Evolutionary conservation across 53 echinoderm and acorn worm genomes (phyloP).

Genomic region (Apostichopus leukothele): DNA sequence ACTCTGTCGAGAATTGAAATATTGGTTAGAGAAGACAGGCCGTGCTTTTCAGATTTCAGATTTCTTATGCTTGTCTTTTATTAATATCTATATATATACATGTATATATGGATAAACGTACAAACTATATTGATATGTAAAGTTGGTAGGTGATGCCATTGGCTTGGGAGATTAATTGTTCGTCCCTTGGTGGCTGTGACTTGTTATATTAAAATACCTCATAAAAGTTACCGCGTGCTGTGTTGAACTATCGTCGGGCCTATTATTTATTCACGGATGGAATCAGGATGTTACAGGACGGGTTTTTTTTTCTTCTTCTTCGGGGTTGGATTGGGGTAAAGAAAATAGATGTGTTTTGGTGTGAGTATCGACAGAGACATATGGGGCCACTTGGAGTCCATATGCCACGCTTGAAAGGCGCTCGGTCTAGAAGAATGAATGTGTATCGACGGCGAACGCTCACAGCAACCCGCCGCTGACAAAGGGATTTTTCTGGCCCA

Average conservation of each 20-base stretch:
- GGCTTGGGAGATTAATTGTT: conserved; percentile 25
- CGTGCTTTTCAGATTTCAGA: conserved; percentile 11
- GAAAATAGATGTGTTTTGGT: conserved; percentile 51
- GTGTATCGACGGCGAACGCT: conserved; percentile 59
- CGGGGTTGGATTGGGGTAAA: conserved; percentile 34
- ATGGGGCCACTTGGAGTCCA: conserved; percentile 80
- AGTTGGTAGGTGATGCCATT: background rate
- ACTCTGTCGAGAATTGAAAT: background rate
- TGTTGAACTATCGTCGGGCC: conserved; percentile 66
- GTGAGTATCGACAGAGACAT: conserved; percentile 86
- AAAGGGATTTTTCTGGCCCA: conserved; percentile 65
- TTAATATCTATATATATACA: background rate
- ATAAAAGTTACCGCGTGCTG: conserved; percentile 74
- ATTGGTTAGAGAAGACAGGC: background rate
- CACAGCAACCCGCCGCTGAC: conserved; percentile 68
- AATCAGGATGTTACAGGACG: conserved; percentile 35
- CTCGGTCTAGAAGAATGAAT: conserved; percentile 63
- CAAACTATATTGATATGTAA: background rate
- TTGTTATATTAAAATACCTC: conserved; percentile 21
- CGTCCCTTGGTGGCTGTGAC: background rate
- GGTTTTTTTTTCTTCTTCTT: conserved; percentile 13
- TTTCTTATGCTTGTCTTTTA: conserved; percentile 14
- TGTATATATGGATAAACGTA: background rate
- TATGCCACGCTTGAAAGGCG: conserved; percentile 83
- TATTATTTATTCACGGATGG: conserved; percentile 89